Conservation (phyloP, 2,888 invertebrate genomes). For the Netelia inedita region DNA sequence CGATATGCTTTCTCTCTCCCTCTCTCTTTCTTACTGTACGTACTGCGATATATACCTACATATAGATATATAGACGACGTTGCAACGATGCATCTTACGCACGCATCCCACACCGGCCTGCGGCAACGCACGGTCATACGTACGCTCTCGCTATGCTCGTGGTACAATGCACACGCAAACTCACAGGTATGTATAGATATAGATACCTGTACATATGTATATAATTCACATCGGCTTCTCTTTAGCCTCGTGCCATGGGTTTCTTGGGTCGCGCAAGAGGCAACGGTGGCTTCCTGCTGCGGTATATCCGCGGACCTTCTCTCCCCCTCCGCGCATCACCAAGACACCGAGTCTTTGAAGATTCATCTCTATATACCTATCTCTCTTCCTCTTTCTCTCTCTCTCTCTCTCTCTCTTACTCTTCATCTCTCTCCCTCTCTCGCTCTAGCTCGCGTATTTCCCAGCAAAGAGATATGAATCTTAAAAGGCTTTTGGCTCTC, state of each 20-base stretch:
- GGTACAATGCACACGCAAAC: neutral
- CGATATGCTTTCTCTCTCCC: slow-evolving; percentile 38
- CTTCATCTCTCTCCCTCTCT: slow-evolving; percentile 25
- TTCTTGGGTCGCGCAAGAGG: slow-evolving; percentile 55
- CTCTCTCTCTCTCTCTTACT: slow-evolving; percentile 21
- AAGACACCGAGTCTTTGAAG: slow-evolving; percentile 57
- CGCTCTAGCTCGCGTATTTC: slow-evolving; percentile 50
- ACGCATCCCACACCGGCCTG: slow-evolving; percentile 68
- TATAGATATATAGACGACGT: slow-evolving; percentile 25
- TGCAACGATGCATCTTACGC: slow-evolving; percentile 62
- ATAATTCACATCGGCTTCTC: slow-evolving; percentile 47
- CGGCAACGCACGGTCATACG: slow-evolving; percentile 53
- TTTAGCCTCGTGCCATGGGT: slow-evolving; percentile 54
- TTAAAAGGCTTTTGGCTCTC: slow-evolving; percentile 66
- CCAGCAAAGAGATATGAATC: slow-evolving; percentile 64
- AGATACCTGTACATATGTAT: slow-evolving; percentile 18
- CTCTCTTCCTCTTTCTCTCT: slow-evolving; percentile 6
- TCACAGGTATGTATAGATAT: neutral
- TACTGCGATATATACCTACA: slow-evolving; percentile 29
- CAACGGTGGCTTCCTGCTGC: slow-evolving; percentile 66
- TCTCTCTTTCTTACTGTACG: slow-evolving; percentile 23
- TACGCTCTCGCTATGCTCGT: slow-evolving; percentile 13
- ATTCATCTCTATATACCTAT: slow-evolving; percentile 54
- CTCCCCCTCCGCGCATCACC: slow-evolving; percentile 56
- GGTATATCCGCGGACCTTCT: slow-evolving; percentile 58